Conservation (phyloP, 2,797 vertebrate species). For the Chelidonichthys spinosus region DNA sequence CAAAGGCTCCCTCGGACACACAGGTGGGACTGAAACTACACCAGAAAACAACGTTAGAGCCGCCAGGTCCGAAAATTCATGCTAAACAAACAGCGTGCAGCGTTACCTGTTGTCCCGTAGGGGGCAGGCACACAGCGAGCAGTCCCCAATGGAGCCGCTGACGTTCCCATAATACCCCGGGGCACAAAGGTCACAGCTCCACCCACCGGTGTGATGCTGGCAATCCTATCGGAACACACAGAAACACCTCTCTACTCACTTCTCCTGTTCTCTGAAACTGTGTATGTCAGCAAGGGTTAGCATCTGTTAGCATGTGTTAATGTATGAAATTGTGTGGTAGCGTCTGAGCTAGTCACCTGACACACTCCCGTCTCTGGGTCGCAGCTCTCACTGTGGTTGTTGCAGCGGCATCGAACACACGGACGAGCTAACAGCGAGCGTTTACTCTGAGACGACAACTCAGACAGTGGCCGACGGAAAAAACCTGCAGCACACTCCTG, state of each 20-base stretch:
- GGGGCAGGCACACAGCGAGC: constrained; percentile 92
- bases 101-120: constrained; percentile 81
- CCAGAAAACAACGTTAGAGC: too few species aligned
- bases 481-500: constrained; percentile 91
- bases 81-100: neutral
- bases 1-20: constrained; percentile 78
- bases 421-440: constrained; percentile 68
- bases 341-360: constrained; percentile 76
- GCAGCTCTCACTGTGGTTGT: constrained; percentile 90
- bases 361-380: constrained; percentile 90
- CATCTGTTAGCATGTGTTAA: neutral
- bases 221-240: constrained; percentile 83
- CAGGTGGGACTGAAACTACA: constrained; percentile 94
- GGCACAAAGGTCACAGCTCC: constrained; percentile 87
- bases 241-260: neutral
- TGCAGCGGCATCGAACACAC: constrained; percentile 91
- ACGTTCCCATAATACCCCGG: constrained; percentile 90
- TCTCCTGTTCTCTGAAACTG: neutral
- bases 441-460: constrained; percentile 55
- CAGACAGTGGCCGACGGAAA: constrained; percentile 81
- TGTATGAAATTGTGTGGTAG: neutral
- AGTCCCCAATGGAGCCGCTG: constrained; percentile 87
- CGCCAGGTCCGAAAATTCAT: too few species aligned
- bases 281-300: neutral
- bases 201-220: constrained; percentile 88